Evolutionary conservation across 2,888 invertebrate genomes (phyloP).

Genomic region (Sinodicranocentrus sp.): DNA sequence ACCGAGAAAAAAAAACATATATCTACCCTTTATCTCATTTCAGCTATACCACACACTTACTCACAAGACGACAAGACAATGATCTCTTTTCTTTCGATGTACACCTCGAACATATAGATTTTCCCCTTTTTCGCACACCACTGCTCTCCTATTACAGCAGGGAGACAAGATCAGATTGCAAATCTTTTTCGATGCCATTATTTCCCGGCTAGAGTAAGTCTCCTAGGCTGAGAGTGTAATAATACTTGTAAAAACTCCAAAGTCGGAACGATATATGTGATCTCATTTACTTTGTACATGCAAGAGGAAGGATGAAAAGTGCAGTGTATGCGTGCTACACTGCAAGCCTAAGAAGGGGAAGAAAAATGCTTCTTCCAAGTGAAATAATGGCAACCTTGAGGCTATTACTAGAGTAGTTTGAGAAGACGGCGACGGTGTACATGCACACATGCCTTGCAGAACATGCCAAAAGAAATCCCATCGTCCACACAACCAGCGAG

Average conservation of each 20-base stretch:
- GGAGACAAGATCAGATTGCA: constrained; percentile 20
- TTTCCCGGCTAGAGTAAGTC: no score
- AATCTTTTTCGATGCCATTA: constrained; percentile 45
- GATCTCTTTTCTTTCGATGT: not conserved
- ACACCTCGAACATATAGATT: no score
- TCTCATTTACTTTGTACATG: constrained; percentile 12
- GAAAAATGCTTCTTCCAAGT: constrained; percentile 47
- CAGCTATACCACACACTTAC: no score
- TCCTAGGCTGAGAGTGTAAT: no score
- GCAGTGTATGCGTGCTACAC: constrained; percentile 22
- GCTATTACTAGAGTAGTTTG: constrained; percentile 35
- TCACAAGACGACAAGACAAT: constrained; percentile 10
- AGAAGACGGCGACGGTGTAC: not conserved
- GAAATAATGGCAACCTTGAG: constrained; percentile 64
- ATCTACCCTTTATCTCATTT: no score
- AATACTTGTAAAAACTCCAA: no score
- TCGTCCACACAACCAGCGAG: not conserved
- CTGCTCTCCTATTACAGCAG: not conserved
- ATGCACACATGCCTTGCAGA: not conserved
- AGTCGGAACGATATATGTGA: not conserved
- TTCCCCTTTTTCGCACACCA: not conserved
- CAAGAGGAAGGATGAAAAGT: not conserved
- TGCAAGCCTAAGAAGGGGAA: not conserved
- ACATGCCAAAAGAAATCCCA: not conserved
- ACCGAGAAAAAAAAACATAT: no score